Base-by-base conservation (phyloP, 1,140 invertebrate species). In the Trachelipus rathkii region DNA sequence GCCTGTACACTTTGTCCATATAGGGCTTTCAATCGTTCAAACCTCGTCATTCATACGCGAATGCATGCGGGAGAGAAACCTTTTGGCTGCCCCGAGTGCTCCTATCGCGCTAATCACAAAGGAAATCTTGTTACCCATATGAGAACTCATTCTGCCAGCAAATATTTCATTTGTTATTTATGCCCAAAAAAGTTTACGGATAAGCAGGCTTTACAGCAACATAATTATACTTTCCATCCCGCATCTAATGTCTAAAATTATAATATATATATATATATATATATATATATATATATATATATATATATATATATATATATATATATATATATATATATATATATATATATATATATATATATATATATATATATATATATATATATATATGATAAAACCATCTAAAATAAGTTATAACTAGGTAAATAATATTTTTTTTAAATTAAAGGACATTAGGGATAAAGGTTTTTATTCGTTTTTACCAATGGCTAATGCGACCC, bases 31-130 rank as follows among this genome's bases (percentile, higher is more conserved):
- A 50, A 71, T 45, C 33, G 75, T 7, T 76, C 70, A 0, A 33
- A 44, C 68, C 70, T 71, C 50, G 53, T 50, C 44, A 60, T 46
- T n/a, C 70, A 60, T 69, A 71, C 44, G 9, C 43, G 68, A 10
- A 71, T 71, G n/a, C 75, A 76, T 45, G 71, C 75, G 9, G 75
- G 75, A n/a, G 75, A 76, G 69, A 76, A 76, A 23, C 75, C 75
- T 10, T 76, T 71, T 44, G 68, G 67, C 23, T 76, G 75, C 33
- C 45, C 75, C 9, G 66, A n/a, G 19, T 76, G 75, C 23, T 50
- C 75, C 44, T 76, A 71, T 23, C 75, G 75, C 23, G 70, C 75
- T 21, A 76, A 71, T 15, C 75, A 76, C 24, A 76, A 71, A n/a
- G 70, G 75, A 24, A 74, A 74, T 43, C 53, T 74, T 13, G 53